Evolutionary conservation across 2,113 vertebrate genomes (phyloP), one percentile per base, ranked within the genome.

Genomic region (Trematocara stigmaticum): DNA sequence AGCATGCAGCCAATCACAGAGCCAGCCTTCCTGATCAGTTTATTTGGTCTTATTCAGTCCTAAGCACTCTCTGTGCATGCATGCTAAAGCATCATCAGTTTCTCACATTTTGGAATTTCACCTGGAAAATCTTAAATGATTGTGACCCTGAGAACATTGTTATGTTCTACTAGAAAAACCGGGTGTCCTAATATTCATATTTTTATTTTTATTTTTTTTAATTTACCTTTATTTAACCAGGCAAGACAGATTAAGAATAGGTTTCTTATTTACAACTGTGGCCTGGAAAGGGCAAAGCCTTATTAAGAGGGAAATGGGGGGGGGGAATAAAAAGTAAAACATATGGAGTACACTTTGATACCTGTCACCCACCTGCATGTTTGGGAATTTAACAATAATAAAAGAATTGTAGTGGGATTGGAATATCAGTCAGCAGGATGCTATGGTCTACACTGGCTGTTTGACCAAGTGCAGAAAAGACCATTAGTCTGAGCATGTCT

Each of bases 321-420:
- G 23, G 23, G 23, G 23, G 26, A 3, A 26, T 26, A 26, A 26
- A 26, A 26, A 26, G 26, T 26, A 26, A 26, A 26, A 26, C 26
- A 26, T 40, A 23, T 23, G 35, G n/a, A 61, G 29, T 18, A 15
- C 35, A 23, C 35, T 2, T 34, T 9, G 49, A 52, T 29, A 57
- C 23, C 55, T 0, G 6, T 56, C 55, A 29, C 26, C 34, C 16
- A 35, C 18, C 34, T 66, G 18, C 35, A 66, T 38, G 9, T 35
- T 35, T 10, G 53, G 23, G 20, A 29, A 56, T 56, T 26, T 52
- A 52, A 57, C 56, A 16, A 57, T 31, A 31, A 1, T 31, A 31
- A 31, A 57, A 1, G 26, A 0, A 31, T 57, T 31, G 26, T 57
- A 31, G 13, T 0, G 7, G 13, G 26, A 0, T 57, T 57, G 13